Percentiles rank a stretch among this genome's conserved stretches.
Evolutionary conservation across 2,797 vertebrate species (phyloP).

Genomic region (Galagoides demidoff): DNA sequence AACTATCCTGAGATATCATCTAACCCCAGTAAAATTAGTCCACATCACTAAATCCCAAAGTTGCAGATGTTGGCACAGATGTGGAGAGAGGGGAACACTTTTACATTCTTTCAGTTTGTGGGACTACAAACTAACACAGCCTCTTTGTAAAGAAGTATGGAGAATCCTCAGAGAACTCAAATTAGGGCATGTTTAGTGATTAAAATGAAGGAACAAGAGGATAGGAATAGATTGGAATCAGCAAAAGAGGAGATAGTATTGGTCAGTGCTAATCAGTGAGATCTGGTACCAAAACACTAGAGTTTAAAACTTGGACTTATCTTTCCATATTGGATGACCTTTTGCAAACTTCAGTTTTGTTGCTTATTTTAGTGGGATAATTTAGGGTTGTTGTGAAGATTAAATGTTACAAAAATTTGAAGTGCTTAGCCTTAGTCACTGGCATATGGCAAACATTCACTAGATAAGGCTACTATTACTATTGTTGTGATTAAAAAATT

Average conservation of each 20-base stretch:
- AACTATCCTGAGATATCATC: too few species aligned
- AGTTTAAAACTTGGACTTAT: neutral
- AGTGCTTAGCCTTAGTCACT: neutral
- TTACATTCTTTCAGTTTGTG: too few species aligned
- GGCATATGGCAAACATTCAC: neutral
- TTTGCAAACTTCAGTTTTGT: neutral
- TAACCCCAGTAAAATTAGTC: too few species aligned
- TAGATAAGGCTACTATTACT: neutral
- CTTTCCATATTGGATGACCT: neutral
- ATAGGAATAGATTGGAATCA: neutral
- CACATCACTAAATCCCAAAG: too few species aligned
- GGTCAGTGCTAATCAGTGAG: neutral
- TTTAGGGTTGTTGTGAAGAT: conserved; percentile 20
- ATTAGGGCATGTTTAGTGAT: neutral
- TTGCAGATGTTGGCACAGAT: too few species aligned
- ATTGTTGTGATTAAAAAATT: neutral
- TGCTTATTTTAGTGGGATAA: neutral
- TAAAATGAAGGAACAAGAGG: neutral
- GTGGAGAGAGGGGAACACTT: too few species aligned
- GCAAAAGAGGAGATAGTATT: neutral
- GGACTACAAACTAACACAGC: too few species aligned
- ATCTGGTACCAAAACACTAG: neutral
- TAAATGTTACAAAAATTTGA: neutral
- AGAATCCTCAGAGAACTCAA: too few species aligned
- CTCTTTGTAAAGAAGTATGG: too few species aligned